phyloP scores from a whole-genome alignment of 2,888 invertebrate species.

The Germaria angustata region DNA sequence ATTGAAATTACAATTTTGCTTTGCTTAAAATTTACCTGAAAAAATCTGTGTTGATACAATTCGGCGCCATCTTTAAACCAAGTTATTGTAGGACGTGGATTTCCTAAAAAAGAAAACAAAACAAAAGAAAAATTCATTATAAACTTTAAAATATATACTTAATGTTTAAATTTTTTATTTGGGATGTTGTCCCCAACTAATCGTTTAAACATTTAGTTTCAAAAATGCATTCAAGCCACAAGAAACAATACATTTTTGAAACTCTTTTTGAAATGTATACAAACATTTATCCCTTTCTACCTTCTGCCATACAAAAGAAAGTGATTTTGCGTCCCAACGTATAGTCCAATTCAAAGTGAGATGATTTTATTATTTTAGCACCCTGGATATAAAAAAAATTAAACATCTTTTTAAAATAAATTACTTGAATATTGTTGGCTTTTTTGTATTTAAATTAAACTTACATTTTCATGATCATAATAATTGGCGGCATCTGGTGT shows the following conservation, averaged over 20 bases:
- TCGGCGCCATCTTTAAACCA: slow-evolving; percentile 98
- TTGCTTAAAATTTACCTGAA: slow-evolving; percentile 86
- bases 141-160: no score
- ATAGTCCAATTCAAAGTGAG: slow-evolving; percentile 96
- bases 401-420: not conserved
- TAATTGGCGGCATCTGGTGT: slow-evolving; percentile 94
- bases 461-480: slow-evolving; percentile 92
- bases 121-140: no score
- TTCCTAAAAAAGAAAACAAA: slow-evolving; percentile 78
- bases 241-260: no score
- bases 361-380: slow-evolving; percentile 92
- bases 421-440: not conserved
- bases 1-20: no score
- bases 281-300: slow-evolving; percentile 77
- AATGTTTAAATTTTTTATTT: no score
- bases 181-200: no score
- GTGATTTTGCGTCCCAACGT: slow-evolving; percentile 95
- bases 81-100: slow-evolving; percentile 93
- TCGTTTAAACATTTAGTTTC: no score
- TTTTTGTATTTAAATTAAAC: not conserved
- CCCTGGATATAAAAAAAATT: slow-evolving; percentile 82
- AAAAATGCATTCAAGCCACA: no score
- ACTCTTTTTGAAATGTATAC: no score
- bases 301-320: slow-evolving; percentile 94
- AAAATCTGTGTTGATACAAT: slow-evolving; percentile 92